Conservation (phyloP, 2,113 vertebrate species). For the Saguinus imperator region DNA sequence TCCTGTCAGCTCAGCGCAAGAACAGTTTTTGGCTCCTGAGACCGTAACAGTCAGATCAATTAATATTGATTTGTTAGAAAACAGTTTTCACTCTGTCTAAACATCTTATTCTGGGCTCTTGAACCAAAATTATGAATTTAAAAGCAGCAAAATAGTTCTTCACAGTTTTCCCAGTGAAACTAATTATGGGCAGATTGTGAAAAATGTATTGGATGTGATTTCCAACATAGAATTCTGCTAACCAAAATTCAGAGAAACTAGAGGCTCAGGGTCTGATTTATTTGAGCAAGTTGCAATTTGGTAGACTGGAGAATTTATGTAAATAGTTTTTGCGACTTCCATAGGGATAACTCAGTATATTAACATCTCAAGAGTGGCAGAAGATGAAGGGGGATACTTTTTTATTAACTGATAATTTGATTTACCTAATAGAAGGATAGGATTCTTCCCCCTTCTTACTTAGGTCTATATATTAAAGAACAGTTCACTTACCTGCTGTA, state of each 20-base stretch:
- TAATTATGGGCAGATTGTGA: constrained; percentile 81
- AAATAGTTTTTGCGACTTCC: constrained; percentile 68
- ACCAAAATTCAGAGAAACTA: constrained; percentile 65
- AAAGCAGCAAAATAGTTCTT: constrained; percentile 78
- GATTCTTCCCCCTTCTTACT: background rate
- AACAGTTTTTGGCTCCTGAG: constrained; percentile 82
- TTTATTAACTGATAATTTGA: constrained; percentile 39
- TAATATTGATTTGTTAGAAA: constrained; percentile 87
- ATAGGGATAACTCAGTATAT: background rate
- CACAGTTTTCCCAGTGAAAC: constrained; percentile 81
- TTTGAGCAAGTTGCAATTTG: constrained; percentile 52
- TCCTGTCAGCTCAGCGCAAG: constrained; percentile 80
- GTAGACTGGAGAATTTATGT: constrained; percentile 58
- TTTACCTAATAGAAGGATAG: constrained; percentile 44
- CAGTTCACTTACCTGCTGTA: background rate
- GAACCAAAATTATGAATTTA: constrained; percentile 80
- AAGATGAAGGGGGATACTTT: constrained; percentile 54
- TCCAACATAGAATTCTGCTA: constrained; percentile 46
- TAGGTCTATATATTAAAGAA: background rate
- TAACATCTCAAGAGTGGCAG: constrained; percentile 39
- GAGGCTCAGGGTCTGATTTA: constrained; percentile 62
- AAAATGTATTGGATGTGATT: constrained; percentile 75
- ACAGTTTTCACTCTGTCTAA: constrained; percentile 84
- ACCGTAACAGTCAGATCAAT: constrained; percentile 84
- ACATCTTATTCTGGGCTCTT: constrained; percentile 77